A percentile compares a stretch with the other conserved stretches of the same genome.
These are phyloP conservation scores for Cydia amplana DNA, from an alignment of 1,140 invertebrate genomes.

Conservation along the genomic window DNA sequence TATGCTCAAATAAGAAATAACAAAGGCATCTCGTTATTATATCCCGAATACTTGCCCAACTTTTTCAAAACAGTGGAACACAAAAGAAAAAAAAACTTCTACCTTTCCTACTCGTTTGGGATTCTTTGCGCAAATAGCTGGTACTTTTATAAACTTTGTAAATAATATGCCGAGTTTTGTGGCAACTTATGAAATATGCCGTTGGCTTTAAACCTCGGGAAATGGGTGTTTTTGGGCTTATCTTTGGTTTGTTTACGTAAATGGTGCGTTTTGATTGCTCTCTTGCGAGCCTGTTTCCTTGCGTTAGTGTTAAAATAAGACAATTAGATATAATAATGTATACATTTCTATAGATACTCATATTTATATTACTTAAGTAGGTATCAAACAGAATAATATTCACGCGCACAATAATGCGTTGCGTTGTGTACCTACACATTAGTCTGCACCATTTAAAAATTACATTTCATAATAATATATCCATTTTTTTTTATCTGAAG, in stretches of 20 bases:
- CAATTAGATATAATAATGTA: no score
- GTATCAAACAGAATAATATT: no score
- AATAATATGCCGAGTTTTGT: slow-evolving; percentile 29
- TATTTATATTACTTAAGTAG: no score
- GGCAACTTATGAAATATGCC: slow-evolving; percentile 23
- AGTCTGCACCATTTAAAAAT: no score
- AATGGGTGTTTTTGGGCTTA: neutral
- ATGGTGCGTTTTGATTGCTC: neutral
- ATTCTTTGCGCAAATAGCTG: slow-evolving; percentile 27
- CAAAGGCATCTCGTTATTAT: slow-evolving; percentile 30
- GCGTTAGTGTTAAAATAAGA: no score
- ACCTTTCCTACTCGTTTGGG: slow-evolving; percentile 25
- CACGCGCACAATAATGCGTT: no score
- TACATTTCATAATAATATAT: no score
- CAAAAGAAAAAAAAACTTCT: slow-evolving; percentile 28
- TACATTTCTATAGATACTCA: no score
- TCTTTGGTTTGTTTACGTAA: neutral
- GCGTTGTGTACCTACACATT: no score
- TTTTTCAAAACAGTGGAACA: slow-evolving; percentile 20
- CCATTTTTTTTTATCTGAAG: no score
- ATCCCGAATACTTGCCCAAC: slow-evolving; percentile 17
- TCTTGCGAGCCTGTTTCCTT: neutral
- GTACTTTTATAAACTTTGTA: slow-evolving; percentile 29
- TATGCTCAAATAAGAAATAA: neutral
- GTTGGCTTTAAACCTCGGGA: slow-evolving; percentile 22